These are phyloP conservation scores for Catharus minimus DNA, from an alignment of 2,113 vertebrate genomes.

Conservation along the genomic window DNA sequence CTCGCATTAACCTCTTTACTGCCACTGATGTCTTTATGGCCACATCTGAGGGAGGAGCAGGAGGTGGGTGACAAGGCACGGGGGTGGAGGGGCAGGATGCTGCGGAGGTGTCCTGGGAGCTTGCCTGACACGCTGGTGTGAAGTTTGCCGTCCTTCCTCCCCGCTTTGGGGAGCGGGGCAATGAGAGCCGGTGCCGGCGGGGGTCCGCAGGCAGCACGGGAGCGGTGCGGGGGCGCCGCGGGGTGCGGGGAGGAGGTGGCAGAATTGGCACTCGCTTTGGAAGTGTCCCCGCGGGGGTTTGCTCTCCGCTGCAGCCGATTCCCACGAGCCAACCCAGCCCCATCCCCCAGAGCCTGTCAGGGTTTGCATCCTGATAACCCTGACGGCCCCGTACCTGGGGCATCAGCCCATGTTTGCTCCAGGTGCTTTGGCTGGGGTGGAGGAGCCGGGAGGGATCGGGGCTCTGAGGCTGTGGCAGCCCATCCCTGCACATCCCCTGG, in stretches of 20 bases:
- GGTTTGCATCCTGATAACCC: not conserved
- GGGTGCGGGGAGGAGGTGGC: slow-evolving; percentile 23
- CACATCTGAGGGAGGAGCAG: slow-evolving; percentile 42
- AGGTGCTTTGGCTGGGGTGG: not conserved
- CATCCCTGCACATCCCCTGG: fast-evolving
- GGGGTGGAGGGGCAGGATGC: slow-evolving; percentile 8
- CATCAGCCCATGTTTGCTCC: fast-evolving
- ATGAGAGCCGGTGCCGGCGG: not conserved
- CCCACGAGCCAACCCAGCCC: not conserved
- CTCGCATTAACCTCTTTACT: slow-evolving; percentile 53
- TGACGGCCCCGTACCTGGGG: no score
- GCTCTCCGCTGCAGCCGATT: not conserved
- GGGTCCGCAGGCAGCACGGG: slow-evolving; percentile 30
- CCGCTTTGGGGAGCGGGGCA: not conserved
- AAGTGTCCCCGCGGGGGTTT: slow-evolving; percentile 20
- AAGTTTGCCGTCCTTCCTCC: slow-evolving; percentile 59
- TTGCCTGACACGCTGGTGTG: slow-evolving; percentile 19
- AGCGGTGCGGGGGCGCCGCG: not conserved
- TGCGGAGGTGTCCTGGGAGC: slow-evolving; percentile 34
- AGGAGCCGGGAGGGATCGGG: fast-evolving
- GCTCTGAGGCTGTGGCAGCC: not conserved
- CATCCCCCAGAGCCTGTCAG: not conserved
- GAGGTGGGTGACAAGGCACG: slow-evolving; percentile 41
- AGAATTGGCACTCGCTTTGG: slow-evolving; percentile 23
- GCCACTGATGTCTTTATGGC: slow-evolving; percentile 42